phyloP scores from a whole-genome alignment of 2,113 vertebrate genomes.

The Siniperca chuatsi region DNA sequence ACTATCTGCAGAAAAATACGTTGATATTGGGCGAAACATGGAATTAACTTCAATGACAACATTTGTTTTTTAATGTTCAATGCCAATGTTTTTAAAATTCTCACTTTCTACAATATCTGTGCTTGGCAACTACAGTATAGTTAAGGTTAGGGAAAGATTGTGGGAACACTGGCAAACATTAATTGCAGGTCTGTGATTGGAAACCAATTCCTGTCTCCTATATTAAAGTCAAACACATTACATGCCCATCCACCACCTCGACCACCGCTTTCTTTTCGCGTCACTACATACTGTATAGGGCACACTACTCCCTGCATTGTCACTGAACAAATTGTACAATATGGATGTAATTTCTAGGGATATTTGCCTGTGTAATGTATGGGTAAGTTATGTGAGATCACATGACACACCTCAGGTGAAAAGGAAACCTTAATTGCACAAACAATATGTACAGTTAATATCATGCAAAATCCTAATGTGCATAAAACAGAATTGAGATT shows the following conservation, averaged over 20 bases:
- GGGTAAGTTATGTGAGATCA: not conserved
- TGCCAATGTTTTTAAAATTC: not conserved
- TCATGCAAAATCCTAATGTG: not conserved
- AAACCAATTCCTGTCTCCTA: not conserved
- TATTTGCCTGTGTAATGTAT: not conserved
- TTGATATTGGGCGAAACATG: not conserved
- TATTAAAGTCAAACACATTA: not conserved
- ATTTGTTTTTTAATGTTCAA: not conserved
- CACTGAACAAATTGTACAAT: not conserved
- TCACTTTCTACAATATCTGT: not conserved
- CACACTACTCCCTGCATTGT: not conserved
- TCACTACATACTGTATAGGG: not conserved
- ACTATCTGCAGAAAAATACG: not conserved
- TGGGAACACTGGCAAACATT: not conserved
- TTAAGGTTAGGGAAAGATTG: not conserved
- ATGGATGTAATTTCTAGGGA: not conserved
- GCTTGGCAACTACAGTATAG: not conserved
- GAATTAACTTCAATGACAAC: not conserved
- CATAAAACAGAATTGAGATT: not conserved
- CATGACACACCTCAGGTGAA: not conserved
- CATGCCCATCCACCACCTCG: not conserved
- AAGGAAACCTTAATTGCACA: not conserved
- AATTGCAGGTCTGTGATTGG: not conserved
- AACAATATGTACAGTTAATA: not conserved
- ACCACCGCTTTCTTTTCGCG: not conserved